Evolutionary conservation across 2,888 invertebrate genomes (phyloP), one percentile per base, ranked within the genome.

Genomic region (Leptothorax acervorum): DNA sequence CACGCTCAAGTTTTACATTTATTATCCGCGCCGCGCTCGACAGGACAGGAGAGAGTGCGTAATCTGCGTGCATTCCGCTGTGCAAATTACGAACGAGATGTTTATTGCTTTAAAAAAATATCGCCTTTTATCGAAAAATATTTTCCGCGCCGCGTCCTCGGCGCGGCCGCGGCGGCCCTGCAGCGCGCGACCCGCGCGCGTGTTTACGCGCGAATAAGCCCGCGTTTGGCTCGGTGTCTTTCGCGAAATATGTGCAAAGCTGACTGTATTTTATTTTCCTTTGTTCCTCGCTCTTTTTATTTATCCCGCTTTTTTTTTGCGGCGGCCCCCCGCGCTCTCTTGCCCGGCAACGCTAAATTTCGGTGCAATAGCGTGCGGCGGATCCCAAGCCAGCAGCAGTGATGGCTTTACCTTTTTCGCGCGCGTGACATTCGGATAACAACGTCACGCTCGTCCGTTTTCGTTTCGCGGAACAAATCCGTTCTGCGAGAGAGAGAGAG

Each of bases 371-470:
- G 79, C 79, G 48, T 28, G 62, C n/a, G 71, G 71, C 48, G 45
- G 48, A 71, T 81, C 28, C 60, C 79, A 51, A 68, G 60, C 79
- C 71, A 12, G 0, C 23, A 23, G 45, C 31, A 45, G 79, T 73
- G 79, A 81, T 73, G 73, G 73, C 60, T 81, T 79, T 79, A 79
- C 78, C 78, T 79, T 73, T 60, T 73, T 60, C 79, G 60, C 55
- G 48, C 73, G 60, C 73, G 60, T 81, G 79, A 73, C 79, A 81
- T 53, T 81, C 60, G 79, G 79, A 81, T 81, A 81, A 81, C 79
- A 81, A 81, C 60, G 79, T 60, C 73, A 60, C 73, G 48, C 48
- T 79, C 48, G 60, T 79, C 79, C 73, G 79, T 79, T 79, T 35
- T 35, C 60, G 79, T 71, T 57, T 57, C 73, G 60, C 35, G 35